Evolutionary conservation across 2,797 vertebrate genomes (phyloP).

Genomic region (Mus caroli): DNA sequence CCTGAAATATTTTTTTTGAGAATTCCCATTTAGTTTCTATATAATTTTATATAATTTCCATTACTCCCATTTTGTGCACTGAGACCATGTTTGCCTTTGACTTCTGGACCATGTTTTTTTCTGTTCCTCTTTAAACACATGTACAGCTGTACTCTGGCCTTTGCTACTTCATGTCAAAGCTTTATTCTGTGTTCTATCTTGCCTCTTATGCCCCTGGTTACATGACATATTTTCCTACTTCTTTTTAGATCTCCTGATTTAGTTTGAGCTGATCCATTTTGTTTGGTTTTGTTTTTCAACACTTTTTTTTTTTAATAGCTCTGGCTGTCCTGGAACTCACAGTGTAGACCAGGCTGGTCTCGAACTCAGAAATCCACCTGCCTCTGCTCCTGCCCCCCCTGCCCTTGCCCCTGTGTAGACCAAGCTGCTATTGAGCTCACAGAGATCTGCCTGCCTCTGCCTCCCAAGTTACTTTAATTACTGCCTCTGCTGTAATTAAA

Average conservation of each 20-base stretch:
- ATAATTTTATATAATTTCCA: neutral
- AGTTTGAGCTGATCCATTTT: neutral
- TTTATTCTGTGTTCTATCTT: neutral
- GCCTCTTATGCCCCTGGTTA: neutral
- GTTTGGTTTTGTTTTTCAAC: neutral
- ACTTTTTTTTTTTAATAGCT: neutral
- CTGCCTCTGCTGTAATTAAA: neutral
- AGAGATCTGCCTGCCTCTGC: neutral
- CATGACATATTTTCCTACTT: neutral
- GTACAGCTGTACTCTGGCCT: neutral
- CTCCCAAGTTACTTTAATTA: too few relatives aligned
- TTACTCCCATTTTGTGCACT: neutral
- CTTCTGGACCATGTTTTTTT: neutral
- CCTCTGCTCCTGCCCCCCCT: neutral
- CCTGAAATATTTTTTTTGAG: neutral
- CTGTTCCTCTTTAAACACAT: neutral
- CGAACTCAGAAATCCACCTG: neutral
- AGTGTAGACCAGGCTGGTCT: neutral
- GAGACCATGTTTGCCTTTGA: neutral
- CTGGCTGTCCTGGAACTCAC: neutral
- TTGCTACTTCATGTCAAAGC: neutral
- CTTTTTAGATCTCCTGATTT: neutral
- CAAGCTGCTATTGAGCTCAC: neutral
- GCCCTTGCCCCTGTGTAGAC: neutral
- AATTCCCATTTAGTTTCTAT: neutral